phyloP scores from a whole-genome alignment of 2,797 vertebrate genomes.

The Catamblyrhynchus diadema region DNA sequence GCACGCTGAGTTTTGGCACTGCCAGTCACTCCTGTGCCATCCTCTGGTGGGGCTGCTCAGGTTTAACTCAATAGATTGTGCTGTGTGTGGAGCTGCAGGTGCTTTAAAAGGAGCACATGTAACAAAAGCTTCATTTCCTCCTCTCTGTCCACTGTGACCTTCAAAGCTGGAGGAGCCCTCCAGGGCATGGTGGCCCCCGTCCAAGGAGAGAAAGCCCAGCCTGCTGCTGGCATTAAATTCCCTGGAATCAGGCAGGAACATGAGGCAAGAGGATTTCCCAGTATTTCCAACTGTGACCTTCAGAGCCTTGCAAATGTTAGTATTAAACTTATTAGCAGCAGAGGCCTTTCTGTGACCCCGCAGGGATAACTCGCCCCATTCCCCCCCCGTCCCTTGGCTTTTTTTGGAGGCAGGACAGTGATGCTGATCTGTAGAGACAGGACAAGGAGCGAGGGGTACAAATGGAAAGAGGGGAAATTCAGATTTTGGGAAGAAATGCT shows the following conservation, averaged over 20 bases:
- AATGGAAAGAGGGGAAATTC: background rate
- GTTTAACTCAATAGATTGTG: background rate
- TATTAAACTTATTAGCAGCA: background rate
- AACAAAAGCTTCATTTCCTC: background rate
- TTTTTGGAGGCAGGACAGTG: background rate
- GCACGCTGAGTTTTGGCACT: background rate
- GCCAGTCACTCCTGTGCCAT: fast-evolving
- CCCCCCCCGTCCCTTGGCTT: background rate
- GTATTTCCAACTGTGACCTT: slow-evolving; percentile 52
- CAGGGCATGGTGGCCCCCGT: background rate
- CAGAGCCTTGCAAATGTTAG: background rate
- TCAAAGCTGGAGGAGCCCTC: background rate
- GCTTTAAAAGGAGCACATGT: background rate
- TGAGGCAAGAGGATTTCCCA: slow-evolving; percentile 48
- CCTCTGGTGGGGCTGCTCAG: background rate
- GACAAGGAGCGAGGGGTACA: background rate
- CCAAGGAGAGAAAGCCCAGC: slow-evolving; percentile 23
- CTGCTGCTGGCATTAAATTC: slow-evolving; percentile 19
- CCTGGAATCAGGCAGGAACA: background rate
- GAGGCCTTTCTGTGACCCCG: background rate
- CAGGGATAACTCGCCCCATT: background rate
- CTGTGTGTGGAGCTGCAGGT: background rate
- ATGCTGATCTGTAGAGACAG: background rate
- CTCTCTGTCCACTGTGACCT: background rate
- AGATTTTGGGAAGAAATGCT: background rate